Evolutionary conservation across 2,113 vertebrate genomes (phyloP).

Genomic region (Morone chrysops): DNA sequence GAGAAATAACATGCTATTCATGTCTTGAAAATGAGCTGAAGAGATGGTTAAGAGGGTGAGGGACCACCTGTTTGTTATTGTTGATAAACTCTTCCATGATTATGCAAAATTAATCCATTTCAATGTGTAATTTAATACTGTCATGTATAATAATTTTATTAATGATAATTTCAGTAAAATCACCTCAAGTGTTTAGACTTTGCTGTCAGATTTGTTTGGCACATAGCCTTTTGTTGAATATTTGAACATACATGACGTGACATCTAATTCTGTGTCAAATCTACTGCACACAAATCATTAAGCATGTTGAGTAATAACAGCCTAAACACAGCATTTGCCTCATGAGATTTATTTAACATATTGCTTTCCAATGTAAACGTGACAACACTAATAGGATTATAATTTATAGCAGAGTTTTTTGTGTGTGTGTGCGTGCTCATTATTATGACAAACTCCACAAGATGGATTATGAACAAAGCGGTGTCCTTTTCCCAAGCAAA

Average conservation of each 20-base stretch:
- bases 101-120: neutral
- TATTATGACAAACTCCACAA: neutral
- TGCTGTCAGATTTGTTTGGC: neutral
- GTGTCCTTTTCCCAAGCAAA: neutral
- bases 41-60: neutral
- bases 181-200: constrained; percentile 3
- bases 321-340: constrained; percentile 26
- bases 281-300: constrained; percentile 37
- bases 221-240: constrained; percentile 22
- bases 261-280: constrained; percentile 53
- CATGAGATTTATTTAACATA: constrained; percentile 41
- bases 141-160: neutral
- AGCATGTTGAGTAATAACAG: constrained; percentile 39
- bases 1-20: neutral
- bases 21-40: neutral
- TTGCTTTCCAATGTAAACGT: constrained; percentile 6
- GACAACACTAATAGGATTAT: constrained; percentile 10
- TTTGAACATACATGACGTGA: constrained; percentile 24
- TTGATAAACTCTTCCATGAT: neutral
- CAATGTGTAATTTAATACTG: neutral
- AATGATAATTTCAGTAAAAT: neutral
- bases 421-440: neutral
- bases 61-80: constrained; percentile 20
- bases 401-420: neutral
- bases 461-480: neutral